Conservation (phyloP, 2,888 invertebrate species). For the Diadromus collaris region DNA sequence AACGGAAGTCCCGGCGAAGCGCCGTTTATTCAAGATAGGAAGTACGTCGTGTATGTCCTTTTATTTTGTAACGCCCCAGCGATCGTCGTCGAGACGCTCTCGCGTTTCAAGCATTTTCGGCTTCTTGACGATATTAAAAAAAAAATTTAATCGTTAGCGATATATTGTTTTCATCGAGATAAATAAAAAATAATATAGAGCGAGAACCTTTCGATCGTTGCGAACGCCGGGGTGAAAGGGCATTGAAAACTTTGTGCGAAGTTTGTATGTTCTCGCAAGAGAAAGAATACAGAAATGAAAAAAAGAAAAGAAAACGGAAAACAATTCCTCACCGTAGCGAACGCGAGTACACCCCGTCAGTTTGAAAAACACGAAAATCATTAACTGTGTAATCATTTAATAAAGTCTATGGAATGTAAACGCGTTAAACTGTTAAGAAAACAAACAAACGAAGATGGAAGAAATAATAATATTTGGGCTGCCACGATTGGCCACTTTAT, state of each 20-base stretch:
- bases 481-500: slow-evolving; percentile 51
- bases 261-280: slow-evolving; percentile 43
- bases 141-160: slow-evolving; percentile 16
- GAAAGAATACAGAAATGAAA: slow-evolving; percentile 47
- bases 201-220: slow-evolving; percentile 38
- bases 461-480: slow-evolving; percentile 48
- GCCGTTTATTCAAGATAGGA: slow-evolving; percentile 30
- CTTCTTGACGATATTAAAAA: slow-evolving; percentile 29
- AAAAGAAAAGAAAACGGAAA: slow-evolving; percentile 58
- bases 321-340: slow-evolving; percentile 68
- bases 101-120: slow-evolving; percentile 42
- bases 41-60: slow-evolving; percentile 48
- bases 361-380: slow-evolving; percentile 64
- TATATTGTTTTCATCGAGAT: background rate
- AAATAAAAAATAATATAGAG: background rate
- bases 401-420: slow-evolving; percentile 78
- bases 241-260: slow-evolving; percentile 54
- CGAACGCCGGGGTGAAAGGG: slow-evolving; percentile 52
- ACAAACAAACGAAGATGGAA: slow-evolving; percentile 52
- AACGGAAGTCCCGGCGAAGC: slow-evolving; percentile 27
- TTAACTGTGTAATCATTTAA: slow-evolving; percentile 76
- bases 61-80: slow-evolving; percentile 49
- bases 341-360: slow-evolving; percentile 60
- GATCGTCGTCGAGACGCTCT: slow-evolving; percentile 41
- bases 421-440: slow-evolving; percentile 71